Percentiles rank a stretch among this genome's conserved stretches.
phyloP scores from a whole-genome alignment of 2,888 invertebrate species.

The Lasioglossum lativentre region DNA sequence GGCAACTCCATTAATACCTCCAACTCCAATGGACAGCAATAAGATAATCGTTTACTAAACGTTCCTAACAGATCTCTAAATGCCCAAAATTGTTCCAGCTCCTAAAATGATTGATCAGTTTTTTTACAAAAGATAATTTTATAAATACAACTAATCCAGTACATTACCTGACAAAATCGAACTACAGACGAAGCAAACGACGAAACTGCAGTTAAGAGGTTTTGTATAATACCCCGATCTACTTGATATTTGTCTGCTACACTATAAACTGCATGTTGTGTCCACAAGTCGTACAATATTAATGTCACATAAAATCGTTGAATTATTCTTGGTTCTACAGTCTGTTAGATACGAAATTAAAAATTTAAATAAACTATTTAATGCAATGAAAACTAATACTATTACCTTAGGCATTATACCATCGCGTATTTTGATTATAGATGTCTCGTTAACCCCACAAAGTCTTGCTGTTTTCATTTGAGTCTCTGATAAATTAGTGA shows the following conservation, averaged over 20 bases:
- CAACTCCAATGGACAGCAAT: constrained; percentile 93
- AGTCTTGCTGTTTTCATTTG: constrained; percentile 89
- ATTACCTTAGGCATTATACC: constrained; percentile 80
- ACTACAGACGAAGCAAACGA: constrained; percentile 91
- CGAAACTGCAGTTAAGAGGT: constrained; percentile 89
- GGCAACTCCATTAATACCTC: constrained; percentile 95
- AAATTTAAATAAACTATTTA: constrained; percentile 14
- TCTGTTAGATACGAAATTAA: constrained; percentile 84
- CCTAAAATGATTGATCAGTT: constrained; percentile 80
- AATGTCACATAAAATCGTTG: constrained; percentile 94
- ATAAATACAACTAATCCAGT: neutral
- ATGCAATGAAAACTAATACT: constrained; percentile 4
- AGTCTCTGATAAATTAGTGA: constrained; percentile 86
- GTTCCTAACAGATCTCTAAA: constrained; percentile 91
- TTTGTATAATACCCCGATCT: constrained; percentile 93
- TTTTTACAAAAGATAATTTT: neutral
- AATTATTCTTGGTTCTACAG: constrained; percentile 87
- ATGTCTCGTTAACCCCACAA: constrained; percentile 91
- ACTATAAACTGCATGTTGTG: constrained; percentile 87
- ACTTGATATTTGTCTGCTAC: constrained; percentile 90
- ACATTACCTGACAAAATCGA: constrained; percentile 89
- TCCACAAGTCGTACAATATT: constrained; percentile 93
- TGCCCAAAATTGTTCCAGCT: constrained; percentile 93
- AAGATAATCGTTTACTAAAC: constrained; percentile 91
- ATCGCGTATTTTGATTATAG: constrained; percentile 76